Conservation (phyloP, 37 sponge, comb jelly and placozoan genomes). For the Ianthella basta region DNA sequence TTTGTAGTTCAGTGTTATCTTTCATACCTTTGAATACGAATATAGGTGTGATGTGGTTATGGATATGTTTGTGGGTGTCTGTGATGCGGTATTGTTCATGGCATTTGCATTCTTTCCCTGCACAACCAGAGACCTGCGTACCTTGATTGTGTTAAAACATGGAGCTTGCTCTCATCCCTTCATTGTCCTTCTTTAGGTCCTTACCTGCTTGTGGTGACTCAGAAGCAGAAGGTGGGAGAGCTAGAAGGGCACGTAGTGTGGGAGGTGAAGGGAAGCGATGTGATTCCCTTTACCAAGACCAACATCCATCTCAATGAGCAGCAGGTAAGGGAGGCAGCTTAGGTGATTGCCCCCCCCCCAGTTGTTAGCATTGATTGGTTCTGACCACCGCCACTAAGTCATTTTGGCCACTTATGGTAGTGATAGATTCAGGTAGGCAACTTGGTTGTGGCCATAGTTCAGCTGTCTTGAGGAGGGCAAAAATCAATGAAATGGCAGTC, state of each 20-base stretch:
- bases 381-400: neutral
- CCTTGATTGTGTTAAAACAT: no score
- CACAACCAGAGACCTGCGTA: no score
- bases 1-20: neutral
- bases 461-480: no score
- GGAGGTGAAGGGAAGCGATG: slow-evolving; percentile 66
- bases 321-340: slow-evolving; percentile 52
- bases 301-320: slow-evolving; percentile 67
- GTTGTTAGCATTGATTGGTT: neutral
- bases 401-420: neutral
- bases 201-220: slow-evolving; percentile 83
- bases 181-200: slow-evolving; percentile 54
- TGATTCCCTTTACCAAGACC: slow-evolving; percentile 75
- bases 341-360: neutral
- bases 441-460: no score
- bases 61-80: neutral
- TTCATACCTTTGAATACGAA: neutral
- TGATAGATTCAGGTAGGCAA: no score
- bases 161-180: no score
- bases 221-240: slow-evolving; percentile 70
- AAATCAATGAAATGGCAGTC: no score
- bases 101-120: no score
- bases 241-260: slow-evolving; percentile 78
- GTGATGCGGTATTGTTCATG: no score
- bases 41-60: neutral